Evolutionary conservation across 2,113 vertebrate species (phyloP).

Genomic region (Zapornia atra): DNA sequence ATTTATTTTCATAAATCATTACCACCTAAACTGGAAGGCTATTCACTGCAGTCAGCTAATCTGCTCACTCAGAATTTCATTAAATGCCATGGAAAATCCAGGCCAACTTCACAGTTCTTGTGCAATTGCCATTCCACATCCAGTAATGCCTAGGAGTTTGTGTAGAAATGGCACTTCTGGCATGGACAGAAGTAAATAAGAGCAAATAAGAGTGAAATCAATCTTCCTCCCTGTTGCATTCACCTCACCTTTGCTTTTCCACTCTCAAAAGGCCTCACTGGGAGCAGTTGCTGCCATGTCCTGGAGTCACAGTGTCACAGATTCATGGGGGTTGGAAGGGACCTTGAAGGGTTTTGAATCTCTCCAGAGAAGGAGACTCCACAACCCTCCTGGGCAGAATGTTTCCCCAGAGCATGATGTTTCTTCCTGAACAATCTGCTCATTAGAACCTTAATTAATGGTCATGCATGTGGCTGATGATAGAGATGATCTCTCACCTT

Average conservation of each 20-base stretch:
- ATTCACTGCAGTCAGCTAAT: rapidly evolving
- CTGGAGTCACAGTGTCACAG: background rate
- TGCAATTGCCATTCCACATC: rapidly evolving
- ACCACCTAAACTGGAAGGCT: background rate
- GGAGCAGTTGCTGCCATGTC: rapidly evolving
- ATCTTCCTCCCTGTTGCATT: background rate
- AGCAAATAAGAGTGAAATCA: background rate
- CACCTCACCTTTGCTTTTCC: background rate
- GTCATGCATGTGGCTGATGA: background rate
- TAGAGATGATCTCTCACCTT: background rate
- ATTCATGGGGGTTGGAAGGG: too few species aligned
- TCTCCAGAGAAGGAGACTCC: too few species aligned
- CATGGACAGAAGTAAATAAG: background rate
- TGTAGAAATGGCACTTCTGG: background rate
- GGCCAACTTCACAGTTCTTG: background rate
- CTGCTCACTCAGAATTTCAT: background rate
- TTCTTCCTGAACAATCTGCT: background rate
- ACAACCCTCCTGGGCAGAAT: too few species aligned
- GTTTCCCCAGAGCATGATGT: background rate
- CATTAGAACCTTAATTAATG: constrained; percentile 19
- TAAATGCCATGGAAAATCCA: background rate
- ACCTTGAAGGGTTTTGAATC: too few species aligned
- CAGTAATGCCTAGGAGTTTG: rapidly evolving
- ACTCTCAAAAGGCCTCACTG: rapidly evolving
- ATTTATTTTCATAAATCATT: background rate